Conservation (phyloP, 2,113 vertebrate genomes). For the Tichodroma muraria region DNA sequence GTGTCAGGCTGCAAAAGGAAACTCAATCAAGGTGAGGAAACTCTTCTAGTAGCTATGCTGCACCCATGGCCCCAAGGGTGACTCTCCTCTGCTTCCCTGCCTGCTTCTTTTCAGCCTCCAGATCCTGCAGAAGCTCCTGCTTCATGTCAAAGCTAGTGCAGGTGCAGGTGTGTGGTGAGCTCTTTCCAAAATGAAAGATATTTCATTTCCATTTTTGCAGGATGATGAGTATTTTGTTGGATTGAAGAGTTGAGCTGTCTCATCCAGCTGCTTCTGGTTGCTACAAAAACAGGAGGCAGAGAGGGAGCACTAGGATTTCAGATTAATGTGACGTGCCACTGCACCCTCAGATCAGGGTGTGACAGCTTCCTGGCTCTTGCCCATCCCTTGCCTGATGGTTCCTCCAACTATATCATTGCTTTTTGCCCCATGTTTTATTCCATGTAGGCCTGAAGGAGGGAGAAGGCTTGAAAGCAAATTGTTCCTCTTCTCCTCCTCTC, state of each 20-base stretch:
- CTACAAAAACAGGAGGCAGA: background rate
- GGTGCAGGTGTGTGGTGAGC: accelerated
- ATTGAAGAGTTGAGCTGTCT: background rate
- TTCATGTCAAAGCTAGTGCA: background rate
- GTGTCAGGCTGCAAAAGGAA: background rate
- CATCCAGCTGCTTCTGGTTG: background rate
- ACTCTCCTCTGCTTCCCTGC: background rate
- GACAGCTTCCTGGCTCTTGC: background rate
- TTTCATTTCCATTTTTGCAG: background rate
- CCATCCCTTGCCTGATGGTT: background rate
- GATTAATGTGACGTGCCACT: background rate
- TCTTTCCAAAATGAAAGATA: accelerated
- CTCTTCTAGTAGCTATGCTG: background rate
- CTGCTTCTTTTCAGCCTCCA: background rate
- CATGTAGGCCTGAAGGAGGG: background rate
- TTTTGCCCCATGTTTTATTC: background rate
- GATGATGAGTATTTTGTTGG: background rate
- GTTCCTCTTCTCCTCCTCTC: background rate
- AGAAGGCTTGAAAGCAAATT: background rate
- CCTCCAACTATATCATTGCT: background rate
- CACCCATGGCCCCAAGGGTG: background rate
- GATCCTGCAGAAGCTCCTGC: background rate
- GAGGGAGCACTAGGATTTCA: background rate
- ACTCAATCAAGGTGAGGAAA: background rate
- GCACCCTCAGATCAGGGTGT: background rate